phyloP scores from a whole-genome alignment of 2,888 invertebrate genomes.

The Psylliodes chrysocephalus region DNA sequence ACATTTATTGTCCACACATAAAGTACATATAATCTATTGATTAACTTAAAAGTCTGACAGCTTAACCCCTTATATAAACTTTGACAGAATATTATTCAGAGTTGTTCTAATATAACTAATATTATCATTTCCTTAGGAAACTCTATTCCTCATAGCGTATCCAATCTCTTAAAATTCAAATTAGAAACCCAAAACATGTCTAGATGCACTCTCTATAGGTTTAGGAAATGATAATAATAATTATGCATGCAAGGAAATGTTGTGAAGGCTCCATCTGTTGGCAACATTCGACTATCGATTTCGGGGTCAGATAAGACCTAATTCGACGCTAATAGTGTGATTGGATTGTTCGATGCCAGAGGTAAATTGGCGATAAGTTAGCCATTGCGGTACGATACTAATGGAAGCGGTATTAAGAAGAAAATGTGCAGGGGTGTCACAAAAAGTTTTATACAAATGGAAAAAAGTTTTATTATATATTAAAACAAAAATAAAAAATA shows the following conservation, averaged over 20 bases:
- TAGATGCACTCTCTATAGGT: neutral
- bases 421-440: too few species aligned
- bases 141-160: too few species aligned
- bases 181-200: neutral
- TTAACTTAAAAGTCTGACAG: too few species aligned
- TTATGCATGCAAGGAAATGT: neutral
- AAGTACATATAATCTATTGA: too few species aligned
- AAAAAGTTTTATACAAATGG: too few species aligned
- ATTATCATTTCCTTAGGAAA: too few species aligned
- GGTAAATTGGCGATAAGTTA: neutral
- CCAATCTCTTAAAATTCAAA: neutral
- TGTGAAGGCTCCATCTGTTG: neutral
- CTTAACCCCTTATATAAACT: too few species aligned
- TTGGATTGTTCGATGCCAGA: neutral
- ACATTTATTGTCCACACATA: too few species aligned
- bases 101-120: too few species aligned
- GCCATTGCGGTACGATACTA: neutral
- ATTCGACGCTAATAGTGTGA: neutral
- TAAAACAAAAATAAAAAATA: too few species aligned
- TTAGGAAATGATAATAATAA: neutral
- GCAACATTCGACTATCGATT: neutral
- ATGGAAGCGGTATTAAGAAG: neutral
- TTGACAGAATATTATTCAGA: too few species aligned
- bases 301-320: neutral
- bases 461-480: too few species aligned